Percentiles rank a stretch among this genome's conserved stretches.
These are phyloP conservation scores for Mesochorus sp. DNA, from an alignment of 2,888 invertebrate genomes.

Conservation along the genomic window DNA sequence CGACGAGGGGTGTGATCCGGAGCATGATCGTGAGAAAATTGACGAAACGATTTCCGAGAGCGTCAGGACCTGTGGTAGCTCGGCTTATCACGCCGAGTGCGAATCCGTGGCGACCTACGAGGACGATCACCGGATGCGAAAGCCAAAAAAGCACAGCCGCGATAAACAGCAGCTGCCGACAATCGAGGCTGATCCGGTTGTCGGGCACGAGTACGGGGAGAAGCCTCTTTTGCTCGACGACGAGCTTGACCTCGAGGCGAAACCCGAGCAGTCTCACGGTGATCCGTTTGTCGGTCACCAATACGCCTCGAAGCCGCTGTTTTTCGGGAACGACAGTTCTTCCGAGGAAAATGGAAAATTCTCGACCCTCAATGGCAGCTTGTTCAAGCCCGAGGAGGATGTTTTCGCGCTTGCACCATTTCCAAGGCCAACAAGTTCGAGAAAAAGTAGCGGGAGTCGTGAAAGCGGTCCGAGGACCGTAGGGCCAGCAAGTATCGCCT, in stretches of 20 bases:
- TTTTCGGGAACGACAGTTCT: constrained; percentile 83
- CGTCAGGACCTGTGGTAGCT: constrained; percentile 87
- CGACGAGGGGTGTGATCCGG: constrained; percentile 80
- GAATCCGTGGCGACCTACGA: constrained; percentile 87
- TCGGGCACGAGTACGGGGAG: constrained; percentile 90
- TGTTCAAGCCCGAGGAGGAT: constrained; percentile 82
- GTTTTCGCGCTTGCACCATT: constrained; percentile 90
- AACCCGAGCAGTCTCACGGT: constrained; percentile 81
- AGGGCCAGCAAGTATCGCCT: constrained; percentile 49
- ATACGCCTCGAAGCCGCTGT: constrained; percentile 87
- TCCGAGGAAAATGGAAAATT: constrained; percentile 70
- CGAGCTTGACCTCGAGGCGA: constrained; percentile 87
- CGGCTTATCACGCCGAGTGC: constrained; percentile 89
- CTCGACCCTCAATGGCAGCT: constrained; percentile 64
- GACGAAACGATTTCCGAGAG: constrained; percentile 86
- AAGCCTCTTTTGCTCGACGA: constrained; percentile 90
- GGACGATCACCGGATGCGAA: constrained; percentile 83
- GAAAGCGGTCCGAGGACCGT: constrained; percentile 62
- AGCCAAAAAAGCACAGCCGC: constrained; percentile 79
- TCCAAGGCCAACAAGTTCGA: constrained; percentile 74
- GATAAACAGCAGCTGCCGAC: constrained; percentile 76
- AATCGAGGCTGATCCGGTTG: constrained; percentile 82
- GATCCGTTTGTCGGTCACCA: constrained; percentile 87
- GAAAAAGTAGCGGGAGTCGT: constrained; percentile 69
- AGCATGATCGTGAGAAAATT: constrained; percentile 76